Base-by-base conservation (phyloP, 2,888 invertebrate genomes). In the Malacosoma neustria region DNA sequence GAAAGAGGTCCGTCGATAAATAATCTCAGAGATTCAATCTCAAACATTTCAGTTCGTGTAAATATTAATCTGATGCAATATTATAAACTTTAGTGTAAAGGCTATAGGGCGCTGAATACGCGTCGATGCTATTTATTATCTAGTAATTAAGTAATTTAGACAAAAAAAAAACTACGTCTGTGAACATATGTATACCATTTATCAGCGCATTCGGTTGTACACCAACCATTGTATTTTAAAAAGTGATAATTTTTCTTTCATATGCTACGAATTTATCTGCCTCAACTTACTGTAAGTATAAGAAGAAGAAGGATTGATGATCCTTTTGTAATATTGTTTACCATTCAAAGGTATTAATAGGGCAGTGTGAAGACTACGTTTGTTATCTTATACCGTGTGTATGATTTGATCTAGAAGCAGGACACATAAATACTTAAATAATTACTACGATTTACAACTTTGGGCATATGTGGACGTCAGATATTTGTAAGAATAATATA, bases 1-100 rank as follows among this genome's bases (percentile, higher is more conserved):
- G 48, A 55, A 57, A 61, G 71, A 70, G 72, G 66, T 71, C 73
- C 76, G 72, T 72, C 72, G 72, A 61, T 53, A 67, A 61, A 66
- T 67, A 81, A 81, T 82, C 82, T 82, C 84, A 74, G 85, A 79
- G 84, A 81, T 79, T 59, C 77, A 81, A 84, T 85, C 84, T 85
- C 84, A 66, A 51, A 61, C 57, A 54, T 52, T 60, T 67, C 61
- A 41, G 65, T 70, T 70, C 65, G 60, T 77, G 82, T 76, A 74
- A 56, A 77, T 74, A 76, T 35, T 29, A 29, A 37, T 29, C 61
- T 63, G 62, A 75, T 70, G 76, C 79, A 79, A 79, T 80, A 74
- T 69, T 64, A 62, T 59, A 71, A 77, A 74, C 76, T 65, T 71
- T 84, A 82, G 80, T 82, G 76, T 84, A 80, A 72, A 77, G 57